Evolutionary conservation across 2,113 vertebrate genomes (phyloP).

Genomic region (Synodontis membranacea): DNA sequence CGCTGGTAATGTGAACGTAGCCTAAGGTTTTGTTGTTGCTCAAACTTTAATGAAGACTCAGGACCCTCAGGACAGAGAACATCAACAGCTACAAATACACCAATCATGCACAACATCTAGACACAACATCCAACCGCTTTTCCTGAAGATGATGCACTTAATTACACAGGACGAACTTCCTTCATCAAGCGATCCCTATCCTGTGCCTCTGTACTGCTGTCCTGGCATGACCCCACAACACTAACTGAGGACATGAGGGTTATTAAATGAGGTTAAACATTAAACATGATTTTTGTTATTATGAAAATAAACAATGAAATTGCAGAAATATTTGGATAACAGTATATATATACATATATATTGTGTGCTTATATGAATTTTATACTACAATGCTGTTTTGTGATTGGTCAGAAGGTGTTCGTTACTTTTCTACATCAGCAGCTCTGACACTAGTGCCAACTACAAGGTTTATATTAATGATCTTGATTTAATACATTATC

Average conservation of each 20-base stretch:
- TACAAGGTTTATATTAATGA: neutral
- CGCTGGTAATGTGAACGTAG: too few relatives aligned
- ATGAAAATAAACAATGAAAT: neutral
- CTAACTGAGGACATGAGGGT: neutral
- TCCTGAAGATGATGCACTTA: slow-evolving; percentile 35
- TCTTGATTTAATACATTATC: neutral
- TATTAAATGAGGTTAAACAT: neutral
- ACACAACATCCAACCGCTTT: slow-evolving; percentile 29
- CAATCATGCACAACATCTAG: neutral
- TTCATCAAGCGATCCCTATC: neutral
- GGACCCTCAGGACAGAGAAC: neutral
- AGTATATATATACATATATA: neutral
- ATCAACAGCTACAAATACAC: neutral
- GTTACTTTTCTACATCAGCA: neutral
- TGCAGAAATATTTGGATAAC: neutral
- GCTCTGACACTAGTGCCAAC: neutral
- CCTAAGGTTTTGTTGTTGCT: too few relatives aligned
- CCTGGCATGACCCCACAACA: slow-evolving; percentile 39
- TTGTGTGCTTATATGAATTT: neutral
- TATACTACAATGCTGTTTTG: neutral
- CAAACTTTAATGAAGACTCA: neutral
- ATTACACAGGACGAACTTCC: slow-evolving; percentile 42
- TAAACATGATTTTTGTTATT: neutral
- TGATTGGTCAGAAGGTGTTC: neutral
- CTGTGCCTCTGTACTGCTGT: slow-evolving; percentile 21